Evolutionary conservation across 1,140 invertebrate genomes (phyloP), one percentile per base, ranked within the genome.

Genomic region (Drosophila seguyi): DNA sequence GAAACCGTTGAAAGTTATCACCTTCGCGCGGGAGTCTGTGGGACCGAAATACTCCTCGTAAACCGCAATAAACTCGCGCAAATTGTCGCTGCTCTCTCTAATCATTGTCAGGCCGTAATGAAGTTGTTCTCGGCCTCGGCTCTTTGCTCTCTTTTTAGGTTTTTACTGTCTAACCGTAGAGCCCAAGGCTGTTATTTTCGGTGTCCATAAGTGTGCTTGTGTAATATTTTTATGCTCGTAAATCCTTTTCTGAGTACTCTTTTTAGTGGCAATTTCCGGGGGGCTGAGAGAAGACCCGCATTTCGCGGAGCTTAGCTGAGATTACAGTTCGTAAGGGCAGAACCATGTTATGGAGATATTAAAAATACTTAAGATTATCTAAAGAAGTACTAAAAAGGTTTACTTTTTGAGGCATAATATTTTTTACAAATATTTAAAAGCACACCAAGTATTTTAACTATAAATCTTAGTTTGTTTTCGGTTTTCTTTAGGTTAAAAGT

Each of bases 1-100:
- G 84, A 84, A 90, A 90, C 84, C 84, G 84, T 88, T 88, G 84
- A 88, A 88, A 88, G 84, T 88, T 88, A 88, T 88, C 84, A 90
- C 84, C 85, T 83, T 74, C 34, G 52, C 61, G 80, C 56, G 60
- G 77, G 52, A 72, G 67, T 79, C 81, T 84, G 74, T 62, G 81
- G 75, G 44, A 73, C 61, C 66, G 62, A 67, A 67, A 60, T 55
- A 36, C 45, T 48, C 45, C 38, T 48, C 58, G 48, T 57, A 62
- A 81, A 62, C 81, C 76, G 81, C 59, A 75, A 65, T 75, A 75
- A 75, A 75, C 72, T 65, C 74, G 41, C 52, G 44, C 73, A 75
- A 75, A 75, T 75, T 75, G 72, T 76, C 73, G 73, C 60, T 75
- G 72, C 72, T 75, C 73, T 75, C 58, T 47, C 57, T 62, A 75